Base-by-base conservation (phyloP, 1,140 invertebrate genomes). In the Brachionus rotundiformis region DNA sequence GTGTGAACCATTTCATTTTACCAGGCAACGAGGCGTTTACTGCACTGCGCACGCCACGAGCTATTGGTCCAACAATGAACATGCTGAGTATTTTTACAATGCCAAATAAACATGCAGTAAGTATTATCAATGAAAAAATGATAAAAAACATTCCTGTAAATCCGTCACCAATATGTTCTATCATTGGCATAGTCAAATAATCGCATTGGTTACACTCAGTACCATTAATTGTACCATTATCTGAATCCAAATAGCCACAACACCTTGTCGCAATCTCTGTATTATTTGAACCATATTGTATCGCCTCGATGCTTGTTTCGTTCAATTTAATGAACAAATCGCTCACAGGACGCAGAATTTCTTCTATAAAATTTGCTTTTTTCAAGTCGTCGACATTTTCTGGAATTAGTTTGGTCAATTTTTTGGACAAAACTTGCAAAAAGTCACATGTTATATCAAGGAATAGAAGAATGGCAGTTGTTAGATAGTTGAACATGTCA, bases 401-500 rank as follows among this genome's bases (percentile, higher is more conserved):
- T 1, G 73, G 73, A 2, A 77, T 77, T 16, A 54, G 33, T 3
- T 49, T 16, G 19, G 73, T 54, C 0, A 77, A 5, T 29, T 49
- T 59, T 54, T 54, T 44, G n/a, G 73, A 49, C 73, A 59, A 49
- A 23, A 49, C 27, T 2, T 33, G 44, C 36, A 77, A 25, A 29
- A 59, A 27, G 19, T 77, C 85, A 44, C 86, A 86, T 5, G 83
- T 79, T 13, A 86, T 84, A 83, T 90, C 90, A 4, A 90, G 47
- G 0, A 89, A 88, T 16, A 90, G 84, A 10, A 90, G 83, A 25
- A 90, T 83, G 5, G 89, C 82, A n/a, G 90, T 90, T 4, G 87
- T 88, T 29, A 90, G 83, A 88, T 89, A 89, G 84, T 90, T 90
- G 85, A 90, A 90, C 86, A 90, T 90, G 83, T 91, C 90, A 83